phyloP scores from a whole-genome alignment of 2,888 invertebrate species.

The Leptinotarsa juncta region DNA sequence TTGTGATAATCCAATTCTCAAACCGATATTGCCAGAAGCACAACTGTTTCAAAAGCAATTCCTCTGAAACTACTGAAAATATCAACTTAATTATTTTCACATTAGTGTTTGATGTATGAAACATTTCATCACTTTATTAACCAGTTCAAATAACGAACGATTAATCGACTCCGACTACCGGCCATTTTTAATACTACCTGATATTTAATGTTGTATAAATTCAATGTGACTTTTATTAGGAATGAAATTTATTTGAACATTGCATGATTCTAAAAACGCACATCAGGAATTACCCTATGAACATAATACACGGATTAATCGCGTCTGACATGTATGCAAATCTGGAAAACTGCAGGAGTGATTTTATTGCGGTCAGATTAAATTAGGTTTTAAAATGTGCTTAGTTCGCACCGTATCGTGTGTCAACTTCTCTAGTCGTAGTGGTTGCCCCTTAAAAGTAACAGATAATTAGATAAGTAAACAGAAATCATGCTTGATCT shows the following conservation, averaged over 20 bases:
- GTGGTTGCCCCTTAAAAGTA: too few species aligned
- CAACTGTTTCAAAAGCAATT: not conserved
- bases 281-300: slow-evolving; percentile 46
- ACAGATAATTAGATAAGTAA: too few species aligned
- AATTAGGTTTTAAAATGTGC: not conserved
- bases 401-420: not conserved
- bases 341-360: slow-evolving; percentile 49
- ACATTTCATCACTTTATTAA: slow-evolving; percentile 44
- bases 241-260: slow-evolving; percentile 52
- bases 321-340: slow-evolving; percentile 51
- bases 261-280: slow-evolving; percentile 51
- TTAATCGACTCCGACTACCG: slow-evolving; percentile 49
- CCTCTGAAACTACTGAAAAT: not conserved
- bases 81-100: not conserved
- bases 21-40: not conserved
- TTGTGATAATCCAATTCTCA: too few species aligned
- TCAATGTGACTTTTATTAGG: slow-evolving; percentile 53
- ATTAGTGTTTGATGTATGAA: not conserved
- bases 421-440: not conserved
- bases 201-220: slow-evolving; percentile 48
- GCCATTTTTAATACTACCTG: slow-evolving; percentile 45
- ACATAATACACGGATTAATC: slow-evolving; percentile 51
- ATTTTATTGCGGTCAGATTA: slow-evolving; percentile 33
- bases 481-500: too few species aligned
- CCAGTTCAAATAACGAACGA: slow-evolving; percentile 54